These are phyloP conservation scores for Chaunax sp. DNA, from an alignment of 2,797 vertebrate species.

Conservation along the genomic window DNA sequence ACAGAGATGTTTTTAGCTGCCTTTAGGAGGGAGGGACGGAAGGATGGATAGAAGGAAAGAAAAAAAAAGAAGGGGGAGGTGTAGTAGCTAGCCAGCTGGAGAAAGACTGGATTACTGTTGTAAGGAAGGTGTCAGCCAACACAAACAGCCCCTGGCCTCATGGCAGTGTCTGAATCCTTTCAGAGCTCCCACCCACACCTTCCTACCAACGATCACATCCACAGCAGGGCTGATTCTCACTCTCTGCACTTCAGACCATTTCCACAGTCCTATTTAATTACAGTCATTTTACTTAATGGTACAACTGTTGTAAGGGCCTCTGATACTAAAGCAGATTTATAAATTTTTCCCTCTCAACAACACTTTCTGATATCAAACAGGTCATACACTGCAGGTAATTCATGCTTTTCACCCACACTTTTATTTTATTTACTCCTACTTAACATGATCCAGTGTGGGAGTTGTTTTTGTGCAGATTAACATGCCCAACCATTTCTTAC, in stretches of 20 bases:
- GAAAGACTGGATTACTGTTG: slow-evolving; percentile 78
- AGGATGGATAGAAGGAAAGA: slow-evolving; percentile 10
- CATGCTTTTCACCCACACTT: not conserved
- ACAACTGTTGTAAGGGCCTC: not conserved
- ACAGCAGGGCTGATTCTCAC: slow-evolving; percentile 9
- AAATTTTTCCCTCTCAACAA: not conserved
- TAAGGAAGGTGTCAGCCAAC: slow-evolving; percentile 80
- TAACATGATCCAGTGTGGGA: not conserved
- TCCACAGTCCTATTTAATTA: not conserved
- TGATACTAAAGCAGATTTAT: not conserved
- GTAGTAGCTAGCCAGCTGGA: slow-evolving; percentile 69
- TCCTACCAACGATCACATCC: slow-evolving; percentile 30
- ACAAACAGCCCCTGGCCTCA: slow-evolving; percentile 75
- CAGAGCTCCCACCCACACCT: slow-evolving; percentile 52
- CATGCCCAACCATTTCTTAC: not conserved
- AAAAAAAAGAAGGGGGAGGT: slow-evolving; percentile 51
- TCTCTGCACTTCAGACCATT: slow-evolving; percentile 10
- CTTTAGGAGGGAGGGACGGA: slow-evolving; percentile 15
- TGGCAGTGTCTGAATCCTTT: slow-evolving; percentile 68
- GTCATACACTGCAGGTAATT: not conserved
- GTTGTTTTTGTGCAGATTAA: not conserved
- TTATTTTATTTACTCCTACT: not conserved
- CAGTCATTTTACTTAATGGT: not conserved
- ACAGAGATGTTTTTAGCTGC: slow-evolving; percentile 1
- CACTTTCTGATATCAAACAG: not conserved